These are phyloP conservation scores for Petaurus breviceps DNA, from an alignment of 2,113 vertebrate species.

Conservation along the genomic window DNA sequence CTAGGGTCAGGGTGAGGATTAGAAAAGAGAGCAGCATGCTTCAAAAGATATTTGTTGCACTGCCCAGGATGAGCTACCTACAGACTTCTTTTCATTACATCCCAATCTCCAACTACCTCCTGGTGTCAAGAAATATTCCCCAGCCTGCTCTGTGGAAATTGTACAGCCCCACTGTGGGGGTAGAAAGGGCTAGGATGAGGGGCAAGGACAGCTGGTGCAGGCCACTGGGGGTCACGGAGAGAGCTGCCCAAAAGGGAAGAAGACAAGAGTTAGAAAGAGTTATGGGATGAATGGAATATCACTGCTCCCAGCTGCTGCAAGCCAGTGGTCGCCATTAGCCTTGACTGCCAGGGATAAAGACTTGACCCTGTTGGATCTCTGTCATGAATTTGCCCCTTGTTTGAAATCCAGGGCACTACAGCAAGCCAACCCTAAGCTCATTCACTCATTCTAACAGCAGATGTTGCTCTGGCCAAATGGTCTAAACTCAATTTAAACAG, in stretches of 20 bases:
- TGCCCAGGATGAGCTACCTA: not conserved
- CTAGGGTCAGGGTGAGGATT: not conserved
- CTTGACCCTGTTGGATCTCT: not conserved
- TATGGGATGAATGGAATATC: not conserved
- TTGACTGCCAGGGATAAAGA: not conserved
- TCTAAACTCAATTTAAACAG: slow-evolving; percentile 27
- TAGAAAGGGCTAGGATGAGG: not conserved
- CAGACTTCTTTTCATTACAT: not conserved
- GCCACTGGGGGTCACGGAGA: not conserved
- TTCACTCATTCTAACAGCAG: not conserved
- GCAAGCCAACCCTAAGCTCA: slow-evolving; percentile 30
- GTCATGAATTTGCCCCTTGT: not conserved
- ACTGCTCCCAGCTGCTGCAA: not conserved
- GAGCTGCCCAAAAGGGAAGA: not conserved
- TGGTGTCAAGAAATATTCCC: not conserved
- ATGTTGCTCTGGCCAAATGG: slow-evolving; percentile 34
- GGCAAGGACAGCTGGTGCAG: not conserved
- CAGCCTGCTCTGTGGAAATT: not conserved
- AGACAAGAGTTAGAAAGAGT: not conserved
- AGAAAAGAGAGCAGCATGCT: not conserved
- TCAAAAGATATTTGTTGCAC: not conserved
- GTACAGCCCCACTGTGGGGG: not conserved
- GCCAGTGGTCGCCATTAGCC: not conserved
- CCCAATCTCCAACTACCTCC: not conserved
- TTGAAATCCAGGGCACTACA: not conserved